Conservation (phyloP, 2,797 vertebrate species). For the Sebastes oblongus region DNA sequence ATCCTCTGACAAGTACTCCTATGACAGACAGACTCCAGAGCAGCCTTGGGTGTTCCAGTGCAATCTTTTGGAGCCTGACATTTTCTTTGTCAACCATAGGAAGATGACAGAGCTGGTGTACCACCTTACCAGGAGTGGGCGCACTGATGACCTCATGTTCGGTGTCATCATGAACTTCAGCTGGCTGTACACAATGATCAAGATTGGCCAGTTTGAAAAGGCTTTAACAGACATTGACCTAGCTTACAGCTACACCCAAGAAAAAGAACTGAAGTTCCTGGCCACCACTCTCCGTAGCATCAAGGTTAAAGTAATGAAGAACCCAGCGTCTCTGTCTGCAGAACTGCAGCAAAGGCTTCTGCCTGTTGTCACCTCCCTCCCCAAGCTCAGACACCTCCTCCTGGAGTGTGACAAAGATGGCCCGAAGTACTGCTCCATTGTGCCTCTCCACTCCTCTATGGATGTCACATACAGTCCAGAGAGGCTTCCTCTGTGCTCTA, state of each 20-base stretch:
- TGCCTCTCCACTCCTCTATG: constrained; percentile 98
- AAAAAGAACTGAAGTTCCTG: constrained; percentile 98
- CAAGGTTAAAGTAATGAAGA: constrained; percentile 93
- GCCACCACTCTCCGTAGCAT: constrained; percentile 93
- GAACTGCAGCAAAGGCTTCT: constrained; percentile 97
- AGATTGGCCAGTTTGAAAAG: constrained; percentile 97
- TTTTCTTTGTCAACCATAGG: constrained; percentile 98
- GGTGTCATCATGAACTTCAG: constrained; percentile 99
- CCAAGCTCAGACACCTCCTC: constrained; percentile 96
- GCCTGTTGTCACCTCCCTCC: constrained; percentile 95
- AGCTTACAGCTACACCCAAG: constrained; percentile 93
- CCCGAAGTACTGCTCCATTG: constrained; percentile 98
- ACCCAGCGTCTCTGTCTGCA: constrained; percentile 94
- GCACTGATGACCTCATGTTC: constrained; percentile 94
- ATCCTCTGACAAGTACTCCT: constrained; percentile 89
- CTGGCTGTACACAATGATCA: constrained; percentile 99
- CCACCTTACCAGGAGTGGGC: constrained; percentile 93
- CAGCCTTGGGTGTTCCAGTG: constrained; percentile 99
- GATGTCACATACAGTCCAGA: constrained; percentile 97
- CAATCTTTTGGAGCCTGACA: constrained; percentile 96
- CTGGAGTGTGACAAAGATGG: constrained; percentile 99
- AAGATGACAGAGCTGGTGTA: constrained; percentile 98
- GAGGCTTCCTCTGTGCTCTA: constrained; percentile 92
- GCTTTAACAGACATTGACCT: constrained; percentile 93
- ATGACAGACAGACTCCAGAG: constrained; percentile 95